Percentiles rank a stretch among this genome's conserved stretches.
Conservation (phyloP, 2,113 vertebrate species). For the Ibidorhyncha struthersii region DNA sequence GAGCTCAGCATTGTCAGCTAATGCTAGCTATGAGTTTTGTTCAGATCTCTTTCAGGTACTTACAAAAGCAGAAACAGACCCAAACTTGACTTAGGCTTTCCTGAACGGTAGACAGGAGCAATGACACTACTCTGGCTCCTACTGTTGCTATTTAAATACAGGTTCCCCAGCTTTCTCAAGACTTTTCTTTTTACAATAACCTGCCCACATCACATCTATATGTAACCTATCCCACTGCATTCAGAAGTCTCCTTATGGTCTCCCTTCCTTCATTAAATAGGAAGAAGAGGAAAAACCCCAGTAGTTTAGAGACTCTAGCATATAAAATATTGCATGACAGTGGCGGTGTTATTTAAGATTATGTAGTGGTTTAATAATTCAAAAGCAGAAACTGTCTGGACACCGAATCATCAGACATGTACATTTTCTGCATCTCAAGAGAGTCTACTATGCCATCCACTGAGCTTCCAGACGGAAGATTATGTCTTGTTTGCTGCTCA, state of each 20-base stretch:
- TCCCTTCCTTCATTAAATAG: background rate
- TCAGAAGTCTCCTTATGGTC: background rate
- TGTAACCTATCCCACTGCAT: background rate
- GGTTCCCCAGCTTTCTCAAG: background rate
- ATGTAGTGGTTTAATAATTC: conserved; percentile 77
- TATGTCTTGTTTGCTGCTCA: conserved; percentile 71
- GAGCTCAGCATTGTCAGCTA: background rate
- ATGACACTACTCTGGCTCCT: background rate
- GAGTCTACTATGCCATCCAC: conserved; percentile 66
- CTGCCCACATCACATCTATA: background rate
- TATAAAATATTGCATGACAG: conserved; percentile 67
- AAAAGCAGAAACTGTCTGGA: conserved; percentile 76
- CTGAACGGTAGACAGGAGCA: background rate
- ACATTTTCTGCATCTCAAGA: conserved; percentile 73
- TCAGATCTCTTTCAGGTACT: background rate
- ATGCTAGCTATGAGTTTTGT: background rate
- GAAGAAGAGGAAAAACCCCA: background rate
- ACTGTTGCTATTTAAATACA: background rate
- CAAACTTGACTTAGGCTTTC: background rate
- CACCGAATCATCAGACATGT: conserved; percentile 77
- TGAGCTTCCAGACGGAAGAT: conserved; percentile 68
- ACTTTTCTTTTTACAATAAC: background rate
- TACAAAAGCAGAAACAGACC: background rate
- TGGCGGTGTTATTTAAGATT: conserved; percentile 70
- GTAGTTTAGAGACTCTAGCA: conserved; percentile 12